Evolutionary conservation across 2,888 invertebrate species (phyloP).

Genomic region (Ornithoptera alexandrae): DNA sequence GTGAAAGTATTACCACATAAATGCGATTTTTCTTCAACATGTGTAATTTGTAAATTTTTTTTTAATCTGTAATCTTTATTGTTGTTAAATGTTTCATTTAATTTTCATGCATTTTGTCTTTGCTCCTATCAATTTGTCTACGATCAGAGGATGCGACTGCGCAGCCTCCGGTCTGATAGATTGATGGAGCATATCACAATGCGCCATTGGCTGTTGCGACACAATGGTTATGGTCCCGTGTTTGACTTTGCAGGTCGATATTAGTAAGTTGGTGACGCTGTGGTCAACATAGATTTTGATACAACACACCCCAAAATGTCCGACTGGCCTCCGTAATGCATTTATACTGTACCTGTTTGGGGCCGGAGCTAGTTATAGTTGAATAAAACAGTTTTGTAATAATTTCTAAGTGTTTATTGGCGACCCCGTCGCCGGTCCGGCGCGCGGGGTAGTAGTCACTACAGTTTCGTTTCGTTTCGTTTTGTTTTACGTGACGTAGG

Average conservation of each 20-base stretch:
- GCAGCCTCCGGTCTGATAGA: slow-evolving; percentile 13
- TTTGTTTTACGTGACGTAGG: slow-evolving; percentile 35
- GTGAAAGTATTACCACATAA: slow-evolving; percentile 2
- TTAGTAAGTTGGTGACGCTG: slow-evolving; percentile 74
- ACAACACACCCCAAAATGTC: slow-evolving; percentile 59
- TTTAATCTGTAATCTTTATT: slow-evolving; percentile 6
- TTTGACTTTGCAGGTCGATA: slow-evolving; percentile 81
- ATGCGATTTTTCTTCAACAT: not conserved
- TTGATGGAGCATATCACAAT: slow-evolving; percentile 14
- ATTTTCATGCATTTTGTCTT: slow-evolving; percentile 9
- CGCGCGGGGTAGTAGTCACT: slow-evolving; percentile 31
- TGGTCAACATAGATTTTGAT: slow-evolving; percentile 65
- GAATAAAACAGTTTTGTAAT: slow-evolving; percentile 35
- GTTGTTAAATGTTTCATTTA: slow-evolving; percentile 7
- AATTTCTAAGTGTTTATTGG: slow-evolving; percentile 36
- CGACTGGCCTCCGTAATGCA: slow-evolving; percentile 60
- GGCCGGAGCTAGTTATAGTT: slow-evolving; percentile 45
- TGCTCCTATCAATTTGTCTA: slow-evolving; percentile 24
- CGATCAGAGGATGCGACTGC: slow-evolving; percentile 1
- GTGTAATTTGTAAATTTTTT: slow-evolving; percentile 3
- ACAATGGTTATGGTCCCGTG: slow-evolving; percentile 65
- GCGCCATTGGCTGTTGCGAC: slow-evolving; percentile 32
- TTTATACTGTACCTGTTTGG: slow-evolving; percentile 62
- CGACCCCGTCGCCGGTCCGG: slow-evolving; percentile 28
- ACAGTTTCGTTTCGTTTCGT: slow-evolving; percentile 38